A percentile compares a stretch with the other conserved stretches of the same genome.
Evolutionary conservation across 1,140 invertebrate genomes (phyloP).

Genomic region (Gryllus bimaculatus): DNA sequence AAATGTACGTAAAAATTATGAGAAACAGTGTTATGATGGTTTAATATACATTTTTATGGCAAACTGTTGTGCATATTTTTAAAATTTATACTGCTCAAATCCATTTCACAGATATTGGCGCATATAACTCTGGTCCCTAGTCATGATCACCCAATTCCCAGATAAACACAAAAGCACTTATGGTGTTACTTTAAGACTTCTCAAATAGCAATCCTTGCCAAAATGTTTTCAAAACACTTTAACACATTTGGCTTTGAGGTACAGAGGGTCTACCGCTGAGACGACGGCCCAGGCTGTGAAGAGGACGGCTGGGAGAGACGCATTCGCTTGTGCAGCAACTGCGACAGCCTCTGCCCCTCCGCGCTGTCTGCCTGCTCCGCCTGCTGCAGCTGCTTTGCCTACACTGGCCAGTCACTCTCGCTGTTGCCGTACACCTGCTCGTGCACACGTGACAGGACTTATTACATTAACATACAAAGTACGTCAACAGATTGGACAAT

Average conservation of each 20-base stretch:
- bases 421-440: not conserved
- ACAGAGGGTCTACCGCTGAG: not conserved
- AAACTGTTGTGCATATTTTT: not conserved
- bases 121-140: not conserved
- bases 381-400: not conserved
- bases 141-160: not conserved
- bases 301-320: not conserved
- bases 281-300: not conserved
- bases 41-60: too few species aligned
- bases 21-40: too few species aligned
- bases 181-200: not conserved
- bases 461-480: too few species aligned
- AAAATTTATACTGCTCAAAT: not conserved
- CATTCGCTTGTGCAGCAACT: not conserved
- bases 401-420: not conserved
- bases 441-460: too few species aligned
- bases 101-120: not conserved
- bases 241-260: too few species aligned
- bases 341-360: not conserved
- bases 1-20: too few species aligned
- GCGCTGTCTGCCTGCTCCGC: not conserved
- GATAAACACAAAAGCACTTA: not conserved
- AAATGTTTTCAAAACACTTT: too few species aligned
- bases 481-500: too few species aligned
- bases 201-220: not conserved